Conservation (phyloP, 1,140 invertebrate species). For the Periplaneta americana region DNA sequence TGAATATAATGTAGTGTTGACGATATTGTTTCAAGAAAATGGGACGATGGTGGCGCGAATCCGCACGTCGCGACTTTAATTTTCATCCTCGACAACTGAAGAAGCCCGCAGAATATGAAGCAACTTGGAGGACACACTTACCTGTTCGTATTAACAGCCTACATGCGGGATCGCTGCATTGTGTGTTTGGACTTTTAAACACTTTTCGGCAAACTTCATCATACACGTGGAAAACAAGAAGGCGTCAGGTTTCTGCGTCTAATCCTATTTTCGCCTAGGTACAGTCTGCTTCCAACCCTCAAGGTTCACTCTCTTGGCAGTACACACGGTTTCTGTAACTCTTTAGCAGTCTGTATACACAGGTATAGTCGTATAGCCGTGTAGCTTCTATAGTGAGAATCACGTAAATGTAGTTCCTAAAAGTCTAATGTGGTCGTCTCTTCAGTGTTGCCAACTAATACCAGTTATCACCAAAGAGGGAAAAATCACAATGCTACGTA, state of each 20-base stretch:
- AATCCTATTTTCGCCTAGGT: not conserved
- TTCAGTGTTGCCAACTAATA: no score
- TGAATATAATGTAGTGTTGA: no score
- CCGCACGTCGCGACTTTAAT: not conserved
- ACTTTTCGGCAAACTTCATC: not conserved
- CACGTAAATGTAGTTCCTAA: no score
- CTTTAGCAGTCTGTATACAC: no score
- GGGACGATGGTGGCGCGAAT: not conserved
- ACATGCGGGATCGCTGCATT: not conserved
- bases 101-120: not conserved
- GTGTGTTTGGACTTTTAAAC: slow-evolving; percentile 1
- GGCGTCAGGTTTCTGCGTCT: not conserved
- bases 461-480: no score
- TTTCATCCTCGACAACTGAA: not conserved
- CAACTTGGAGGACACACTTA: not conserved
- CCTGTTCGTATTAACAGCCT: not conserved
- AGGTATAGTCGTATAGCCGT: no score
- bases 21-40: not conserved
- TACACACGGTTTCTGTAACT: no score
- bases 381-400: no score
- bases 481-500: no score
- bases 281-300: not conserved
- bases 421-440: no score
- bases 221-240: slow-evolving; percentile 1
- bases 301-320: no score